Evolutionary conservation across 1,140 invertebrate genomes (phyloP), one percentile per base, ranked within the genome.

Genomic region (Subanguina moxae): DNA sequence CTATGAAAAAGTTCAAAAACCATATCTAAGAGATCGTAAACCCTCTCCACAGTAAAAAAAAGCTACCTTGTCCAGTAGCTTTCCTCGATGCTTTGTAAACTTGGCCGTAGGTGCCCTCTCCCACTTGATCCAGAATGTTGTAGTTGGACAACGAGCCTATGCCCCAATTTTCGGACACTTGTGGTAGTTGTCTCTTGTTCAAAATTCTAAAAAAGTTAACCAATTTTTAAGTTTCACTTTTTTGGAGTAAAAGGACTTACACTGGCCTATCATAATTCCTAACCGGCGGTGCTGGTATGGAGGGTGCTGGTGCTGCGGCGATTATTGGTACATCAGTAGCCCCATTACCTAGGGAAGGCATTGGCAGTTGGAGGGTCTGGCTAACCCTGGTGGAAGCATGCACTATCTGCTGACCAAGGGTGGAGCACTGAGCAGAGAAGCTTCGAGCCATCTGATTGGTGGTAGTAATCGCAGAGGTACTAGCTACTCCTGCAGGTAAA

Each of bases 71-170:
- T 82, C 89, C 88, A 25, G 90, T 89, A 68, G 88, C 87, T 77
- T 88, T 89, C 83, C 97, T 92, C 71, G 88, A 88, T 0, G 95
- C 95, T 86, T 99, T 99, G 83, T 97, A 98, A n/a, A 99, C 95
- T 52, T 52, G 48, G 3, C 94, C 94, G 83, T 96, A 97, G 27
- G 92, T 93, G 76, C 95, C 96, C 86, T 99, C 95, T 21, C 96
- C 96, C 76, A 98, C 97, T 85, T 97, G 94, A 25, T 89, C 89
- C 72, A 98, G 90, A 23, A 97, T 90, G 67, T 88, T 85, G 82
- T 95, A 97, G 3, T 93, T 90, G 82, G 30, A 30, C 17, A 74
- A 15, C n/a, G 56, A 27, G 19, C 38, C 71, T 7, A 19, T 65
- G 28, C 68, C 68, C 68, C 68, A 70, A 28, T 64, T 46, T 21